Evolutionary conservation across 1,140 invertebrate genomes (phyloP).

Genomic region (Tribolium castaneum): DNA sequence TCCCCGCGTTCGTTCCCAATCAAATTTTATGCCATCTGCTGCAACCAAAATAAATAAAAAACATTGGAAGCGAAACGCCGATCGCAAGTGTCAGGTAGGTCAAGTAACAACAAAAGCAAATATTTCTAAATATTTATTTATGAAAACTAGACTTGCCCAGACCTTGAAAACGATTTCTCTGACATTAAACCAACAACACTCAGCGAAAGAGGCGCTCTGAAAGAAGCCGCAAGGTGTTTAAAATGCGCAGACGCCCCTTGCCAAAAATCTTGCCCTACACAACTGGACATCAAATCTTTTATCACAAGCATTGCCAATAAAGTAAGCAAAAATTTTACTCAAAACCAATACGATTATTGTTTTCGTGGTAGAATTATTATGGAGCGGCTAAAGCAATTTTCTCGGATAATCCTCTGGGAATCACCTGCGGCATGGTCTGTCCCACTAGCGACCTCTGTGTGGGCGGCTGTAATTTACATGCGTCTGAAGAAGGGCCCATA

Average conservation of each 20-base stretch:
- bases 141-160: slow-evolving; percentile 72
- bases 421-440: slow-evolving; percentile 99
- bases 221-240: slow-evolving; percentile 90
- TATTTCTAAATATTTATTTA: neutral
- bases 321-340: slow-evolving; percentile 65
- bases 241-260: slow-evolving; percentile 99
- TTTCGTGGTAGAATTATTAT: slow-evolving; percentile 87
- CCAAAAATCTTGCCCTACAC: slow-evolving; percentile 98
- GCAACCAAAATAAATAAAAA: slow-evolving; percentile 89
- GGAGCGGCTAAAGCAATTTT: slow-evolving; percentile 97
- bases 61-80: slow-evolving; percentile 94
- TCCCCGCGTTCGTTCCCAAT: slow-evolving; percentile 80
- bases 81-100: slow-evolving; percentile 87
- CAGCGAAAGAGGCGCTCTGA: slow-evolving; percentile 92
- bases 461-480: slow-evolving; percentile 96
- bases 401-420: slow-evolving; percentile 95
- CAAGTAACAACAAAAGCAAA: slow-evolving; percentile 29
- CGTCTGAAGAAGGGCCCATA: slow-evolving; percentile 95
- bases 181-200: slow-evolving; percentile 98
- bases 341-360: neutral
- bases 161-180: slow-evolving; percentile 90
- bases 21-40: slow-evolving; percentile 81
- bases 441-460: slow-evolving; percentile 98
- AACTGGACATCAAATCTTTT: slow-evolving; percentile 96
- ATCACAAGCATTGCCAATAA: slow-evolving; percentile 97